Evolutionary conservation across 92 coral and sea anemone genomes (phyloP).

Genomic region (Meandrina meandrites): DNA sequence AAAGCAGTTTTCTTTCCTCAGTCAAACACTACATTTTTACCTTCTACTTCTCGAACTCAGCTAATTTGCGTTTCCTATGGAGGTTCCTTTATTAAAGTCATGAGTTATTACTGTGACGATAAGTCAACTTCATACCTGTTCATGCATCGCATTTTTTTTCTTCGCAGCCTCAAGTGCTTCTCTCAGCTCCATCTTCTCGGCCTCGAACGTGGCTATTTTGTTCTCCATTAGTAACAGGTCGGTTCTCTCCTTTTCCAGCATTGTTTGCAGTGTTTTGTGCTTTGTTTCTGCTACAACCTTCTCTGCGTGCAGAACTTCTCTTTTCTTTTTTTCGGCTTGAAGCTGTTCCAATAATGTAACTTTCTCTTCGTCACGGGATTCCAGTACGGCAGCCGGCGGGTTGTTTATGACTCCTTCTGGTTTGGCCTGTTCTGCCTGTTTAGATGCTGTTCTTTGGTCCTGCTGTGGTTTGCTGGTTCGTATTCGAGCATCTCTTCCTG

Average conservation of each 20-base stretch:
- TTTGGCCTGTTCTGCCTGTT: conserved; percentile 11
- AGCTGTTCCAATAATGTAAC: conserved; percentile 10
- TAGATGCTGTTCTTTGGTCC: neutral
- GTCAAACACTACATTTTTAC: no score
- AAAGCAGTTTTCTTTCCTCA: no score
- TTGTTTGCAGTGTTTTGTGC: conserved; percentile 16
- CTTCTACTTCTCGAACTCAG: no score
- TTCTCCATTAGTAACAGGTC: conserved; percentile 1
- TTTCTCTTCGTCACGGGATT: neutral
- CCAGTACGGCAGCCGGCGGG: no score
- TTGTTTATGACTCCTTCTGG: neutral
- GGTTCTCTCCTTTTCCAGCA: conserved; percentile 16
- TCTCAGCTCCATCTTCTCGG: conserved; percentile 9
- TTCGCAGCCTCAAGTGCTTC: conserved; percentile 19
- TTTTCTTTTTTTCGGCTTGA: conserved; percentile 20
- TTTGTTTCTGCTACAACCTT: conserved; percentile 22
- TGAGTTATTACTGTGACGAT: no score
- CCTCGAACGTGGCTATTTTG: conserved; percentile 4
- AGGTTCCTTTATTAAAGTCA: no score
- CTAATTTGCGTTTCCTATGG: no score
- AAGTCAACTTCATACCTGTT: neutral
- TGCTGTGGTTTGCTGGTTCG: neutral
- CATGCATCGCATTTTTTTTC: conserved; percentile 4
- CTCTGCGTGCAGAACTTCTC: conserved; percentile 10
- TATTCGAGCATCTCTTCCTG: neutral